These are phyloP conservation scores for Catharus minimus DNA, from an alignment of 2,113 vertebrate species.

Conservation along the genomic window DNA sequence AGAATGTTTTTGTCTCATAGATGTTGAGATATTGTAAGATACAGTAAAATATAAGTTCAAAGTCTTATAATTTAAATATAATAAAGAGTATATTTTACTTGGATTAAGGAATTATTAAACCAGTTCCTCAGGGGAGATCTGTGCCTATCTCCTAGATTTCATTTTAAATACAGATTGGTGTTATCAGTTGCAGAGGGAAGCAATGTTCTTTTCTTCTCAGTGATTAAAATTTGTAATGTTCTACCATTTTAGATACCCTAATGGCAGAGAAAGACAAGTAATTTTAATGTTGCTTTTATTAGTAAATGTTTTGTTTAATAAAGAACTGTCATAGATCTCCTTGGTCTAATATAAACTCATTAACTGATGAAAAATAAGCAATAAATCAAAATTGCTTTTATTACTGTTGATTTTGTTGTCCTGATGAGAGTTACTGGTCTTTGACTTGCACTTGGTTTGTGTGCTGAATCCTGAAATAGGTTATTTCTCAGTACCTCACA, in stretches of 20 bases:
- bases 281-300: neutral
- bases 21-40: neutral
- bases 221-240: neutral
- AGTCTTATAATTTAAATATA: neutral
- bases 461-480: neutral
- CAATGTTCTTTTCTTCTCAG: neutral
- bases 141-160: neutral
- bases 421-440: neutral
- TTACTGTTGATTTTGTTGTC: neutral
- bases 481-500: neutral
- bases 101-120: neutral
- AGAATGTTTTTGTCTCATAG: neutral
- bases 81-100: neutral
- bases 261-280: neutral
- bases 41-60: neutral
- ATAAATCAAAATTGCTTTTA: neutral
- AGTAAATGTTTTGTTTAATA: neutral
- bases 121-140: neutral
- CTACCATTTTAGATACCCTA: neutral
- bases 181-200: neutral
- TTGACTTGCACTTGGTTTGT: neutral
- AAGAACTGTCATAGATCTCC: neutral
- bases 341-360: neutral
- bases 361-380: neutral
- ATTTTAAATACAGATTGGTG: neutral